Conservation (phyloP, 2,888 invertebrate genomes). For the Trisateles emortualis region DNA sequence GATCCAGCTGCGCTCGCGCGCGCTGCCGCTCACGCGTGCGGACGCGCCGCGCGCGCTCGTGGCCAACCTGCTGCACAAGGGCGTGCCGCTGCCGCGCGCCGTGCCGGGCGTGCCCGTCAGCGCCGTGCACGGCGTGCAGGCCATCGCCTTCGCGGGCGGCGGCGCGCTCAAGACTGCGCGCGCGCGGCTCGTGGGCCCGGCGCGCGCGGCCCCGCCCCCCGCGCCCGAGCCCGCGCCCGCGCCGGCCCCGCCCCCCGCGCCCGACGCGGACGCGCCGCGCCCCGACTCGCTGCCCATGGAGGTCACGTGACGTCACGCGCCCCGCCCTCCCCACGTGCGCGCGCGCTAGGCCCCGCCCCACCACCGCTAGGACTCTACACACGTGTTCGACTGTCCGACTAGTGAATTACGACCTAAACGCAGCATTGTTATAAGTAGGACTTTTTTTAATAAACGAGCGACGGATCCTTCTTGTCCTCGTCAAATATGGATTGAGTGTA, state of each 20-base stretch:
- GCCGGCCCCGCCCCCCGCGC: conserved; percentile 15
- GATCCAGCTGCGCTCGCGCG: conserved; percentile 68
- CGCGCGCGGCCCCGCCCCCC: conserved; percentile 38
- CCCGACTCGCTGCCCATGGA: conserved; percentile 80
- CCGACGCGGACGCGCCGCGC: conserved; percentile 56
- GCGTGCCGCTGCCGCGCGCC: conserved; percentile 53
- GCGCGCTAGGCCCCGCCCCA: too few relatives aligned
- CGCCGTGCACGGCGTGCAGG: conserved; percentile 21
- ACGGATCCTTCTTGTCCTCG: too few relatives aligned
- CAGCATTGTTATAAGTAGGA: conserved; percentile 9
- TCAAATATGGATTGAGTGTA: neutral
- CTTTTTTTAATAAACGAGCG: conserved; percentile 1
- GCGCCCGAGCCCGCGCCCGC: conserved; percentile 13
- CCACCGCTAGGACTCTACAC: neutral
- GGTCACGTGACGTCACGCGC: conserved; percentile 82
- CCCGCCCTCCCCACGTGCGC: conserved; percentile 49
- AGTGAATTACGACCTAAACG: conserved; percentile 9
- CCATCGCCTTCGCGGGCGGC: conserved; percentile 30
- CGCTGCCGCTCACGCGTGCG: conserved; percentile 51
- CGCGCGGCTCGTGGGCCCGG: conserved; percentile 13
- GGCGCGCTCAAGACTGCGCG: conserved; percentile 23
- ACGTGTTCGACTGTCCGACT: neutral
- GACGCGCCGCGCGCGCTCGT: conserved; percentile 43
- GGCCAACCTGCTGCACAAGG: conserved; percentile 54
- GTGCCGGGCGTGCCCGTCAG: conserved; percentile 63